Evolutionary conservation across 2,888 invertebrate genomes (phyloP).

Genomic region (Mellilla xanthometata): DNA sequence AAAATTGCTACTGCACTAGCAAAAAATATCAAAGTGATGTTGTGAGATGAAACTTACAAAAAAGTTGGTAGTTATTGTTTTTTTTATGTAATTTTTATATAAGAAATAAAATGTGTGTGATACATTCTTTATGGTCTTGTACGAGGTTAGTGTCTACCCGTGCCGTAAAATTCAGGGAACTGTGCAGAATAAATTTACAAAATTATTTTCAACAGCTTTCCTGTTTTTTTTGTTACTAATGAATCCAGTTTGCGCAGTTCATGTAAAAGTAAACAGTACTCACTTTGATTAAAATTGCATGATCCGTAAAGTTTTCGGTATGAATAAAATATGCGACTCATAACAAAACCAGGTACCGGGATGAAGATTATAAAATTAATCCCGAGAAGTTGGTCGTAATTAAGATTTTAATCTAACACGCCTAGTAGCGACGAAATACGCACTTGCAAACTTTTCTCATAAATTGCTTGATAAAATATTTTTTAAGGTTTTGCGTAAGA

Average conservation of each 20-base stretch:
- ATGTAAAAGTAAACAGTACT: background rate
- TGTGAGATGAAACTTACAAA: too few relatives aligned
- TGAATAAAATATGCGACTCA: conserved; percentile 41
- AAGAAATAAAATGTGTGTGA: too few relatives aligned
- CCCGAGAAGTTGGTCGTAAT: conserved; percentile 66
- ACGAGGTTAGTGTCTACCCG: too few relatives aligned
- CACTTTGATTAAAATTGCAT: background rate
- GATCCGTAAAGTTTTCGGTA: conserved; percentile 1
- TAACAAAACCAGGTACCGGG: conserved; percentile 43
- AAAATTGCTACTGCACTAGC: conserved; percentile 37
- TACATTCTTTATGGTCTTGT: too few relatives aligned
- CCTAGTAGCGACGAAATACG: conserved; percentile 52
- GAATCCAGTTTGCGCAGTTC: too few relatives aligned
- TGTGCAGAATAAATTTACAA: too few relatives aligned
- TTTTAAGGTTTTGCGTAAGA: conserved; percentile 44
- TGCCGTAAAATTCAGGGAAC: too few relatives aligned
- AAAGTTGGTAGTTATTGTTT: background rate
- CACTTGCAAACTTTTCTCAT: conserved; percentile 64
- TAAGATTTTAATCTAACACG: conserved; percentile 72
- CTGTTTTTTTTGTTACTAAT: too few relatives aligned
- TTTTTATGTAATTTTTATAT: too few relatives aligned
- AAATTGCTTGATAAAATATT: conserved; percentile 60
- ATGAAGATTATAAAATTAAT: conserved; percentile 67
- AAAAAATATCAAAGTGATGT: too few relatives aligned
- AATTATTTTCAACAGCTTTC: too few relatives aligned